Percentiles rank a stretch among this genome's conserved stretches.
These are phyloP conservation scores for Theristicus caerulescens DNA, from an alignment of 2,113 vertebrate genomes.

Conservation along the genomic window DNA sequence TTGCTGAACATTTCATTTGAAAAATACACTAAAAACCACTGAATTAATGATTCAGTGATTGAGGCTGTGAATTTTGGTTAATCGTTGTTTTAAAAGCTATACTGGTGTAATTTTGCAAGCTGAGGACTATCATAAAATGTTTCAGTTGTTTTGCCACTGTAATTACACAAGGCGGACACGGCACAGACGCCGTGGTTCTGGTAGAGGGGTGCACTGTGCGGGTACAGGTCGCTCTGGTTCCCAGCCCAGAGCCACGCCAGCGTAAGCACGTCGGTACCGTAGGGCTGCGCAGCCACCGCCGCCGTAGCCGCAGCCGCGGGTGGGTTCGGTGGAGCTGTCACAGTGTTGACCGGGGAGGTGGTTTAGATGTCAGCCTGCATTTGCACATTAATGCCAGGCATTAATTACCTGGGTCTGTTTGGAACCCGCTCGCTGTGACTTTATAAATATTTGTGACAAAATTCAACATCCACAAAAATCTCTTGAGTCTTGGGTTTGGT, in stretches of 20 bases:
- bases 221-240: not conserved
- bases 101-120: not conserved
- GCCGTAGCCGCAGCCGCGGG: accelerated
- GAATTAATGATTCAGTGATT: not conserved
- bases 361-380: not conserved
- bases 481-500: not conserved
- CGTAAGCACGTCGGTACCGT: accelerated
- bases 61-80: slow-evolving; percentile 31
- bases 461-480: not conserved
- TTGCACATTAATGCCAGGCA: not conserved
- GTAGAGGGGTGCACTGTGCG: not conserved
- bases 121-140: not conserved
- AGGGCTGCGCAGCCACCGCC: accelerated
- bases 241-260: not conserved
- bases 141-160: not conserved
- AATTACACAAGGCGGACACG: not conserved
- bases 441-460: not conserved
- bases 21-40: slow-evolving; percentile 5
- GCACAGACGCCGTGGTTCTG: not conserved
- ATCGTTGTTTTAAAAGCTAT: not conserved
- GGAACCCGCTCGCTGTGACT: accelerated
- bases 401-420: not conserved
- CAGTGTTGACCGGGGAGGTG: not conserved
- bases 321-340: not conserved
- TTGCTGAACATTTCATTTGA: slow-evolving; percentile 44